A percentile compares a stretch with the other conserved stretches of the same genome.
These are phyloP conservation scores for Sceliomorpha sp. DNA, from an alignment of 2,888 invertebrate genomes.

Conservation along the genomic window DNA sequence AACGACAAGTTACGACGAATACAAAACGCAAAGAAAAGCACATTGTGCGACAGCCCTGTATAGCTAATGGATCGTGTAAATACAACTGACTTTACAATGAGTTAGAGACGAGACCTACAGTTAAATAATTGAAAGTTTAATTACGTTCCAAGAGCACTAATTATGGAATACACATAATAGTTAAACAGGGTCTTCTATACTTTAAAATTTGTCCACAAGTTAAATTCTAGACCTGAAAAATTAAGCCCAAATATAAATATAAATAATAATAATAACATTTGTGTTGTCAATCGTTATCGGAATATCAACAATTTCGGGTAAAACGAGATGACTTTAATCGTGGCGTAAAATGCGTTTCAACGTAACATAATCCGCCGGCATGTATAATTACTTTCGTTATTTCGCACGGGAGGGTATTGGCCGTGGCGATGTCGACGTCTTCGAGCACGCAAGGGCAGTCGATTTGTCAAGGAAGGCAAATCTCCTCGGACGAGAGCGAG, in stretches of 20 bases:
- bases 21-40: constrained; percentile 3
- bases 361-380: constrained; percentile 46
- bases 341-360: constrained; percentile 31
- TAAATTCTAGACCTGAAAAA: too few species aligned
- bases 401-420: constrained; percentile 43
- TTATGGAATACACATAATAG: too few species aligned
- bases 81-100: constrained; percentile 12
- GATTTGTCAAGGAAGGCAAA: constrained; percentile 60
- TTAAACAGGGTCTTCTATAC: too few species aligned
- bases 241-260: too few species aligned
- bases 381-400: constrained; percentile 44
- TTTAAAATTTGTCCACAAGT: too few species aligned
- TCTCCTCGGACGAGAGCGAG: constrained; percentile 45
- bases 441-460: constrained; percentile 46
- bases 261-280: too few species aligned
- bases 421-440: constrained; percentile 48
- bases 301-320: constrained; percentile 34
- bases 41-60: constrained; percentile 36
- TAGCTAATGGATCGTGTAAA: constrained; percentile 49
- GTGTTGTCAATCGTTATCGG: too few species aligned
- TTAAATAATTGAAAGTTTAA: constrained; percentile 49
- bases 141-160: constrained; percentile 37
- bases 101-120: constrained; percentile 31
- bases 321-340: constrained; percentile 43
- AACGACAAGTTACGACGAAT: constrained; percentile 28